These are phyloP conservation scores for Alethe diademata DNA, from an alignment of 2,113 vertebrate species.

Conservation along the genomic window DNA sequence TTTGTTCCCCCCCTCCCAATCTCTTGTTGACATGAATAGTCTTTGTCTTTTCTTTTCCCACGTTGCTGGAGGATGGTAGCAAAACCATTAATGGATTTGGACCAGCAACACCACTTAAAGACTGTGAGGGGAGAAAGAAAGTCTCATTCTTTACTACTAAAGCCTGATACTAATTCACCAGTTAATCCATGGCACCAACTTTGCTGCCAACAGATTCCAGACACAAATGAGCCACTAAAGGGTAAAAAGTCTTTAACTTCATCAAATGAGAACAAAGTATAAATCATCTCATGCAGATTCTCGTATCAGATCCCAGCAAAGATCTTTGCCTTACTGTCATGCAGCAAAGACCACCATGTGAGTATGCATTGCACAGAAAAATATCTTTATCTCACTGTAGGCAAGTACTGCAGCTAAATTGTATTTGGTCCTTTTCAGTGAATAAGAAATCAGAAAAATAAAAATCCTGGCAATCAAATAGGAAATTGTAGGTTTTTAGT, in stretches of 20 bases:
- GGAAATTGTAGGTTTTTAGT: not conserved
- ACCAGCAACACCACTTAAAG: not conserved
- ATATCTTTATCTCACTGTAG: not conserved
- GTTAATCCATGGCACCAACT: not conserved
- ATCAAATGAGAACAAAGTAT: not conserved
- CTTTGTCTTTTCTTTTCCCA: slow-evolving; percentile 56
- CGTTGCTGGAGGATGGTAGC: slow-evolving; percentile 29
- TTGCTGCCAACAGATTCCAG: not conserved
- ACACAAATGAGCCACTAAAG: not conserved
- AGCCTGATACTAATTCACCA: not conserved
- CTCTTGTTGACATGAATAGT: slow-evolving; percentile 47
- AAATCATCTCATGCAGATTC: not conserved
- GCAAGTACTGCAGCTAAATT: not conserved
- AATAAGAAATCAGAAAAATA: not conserved
- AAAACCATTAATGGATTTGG: slow-evolving; percentile 22
- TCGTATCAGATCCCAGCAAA: not conserved
- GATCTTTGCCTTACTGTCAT: not conserved
- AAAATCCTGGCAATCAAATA: not conserved
- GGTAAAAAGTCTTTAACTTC: not conserved
- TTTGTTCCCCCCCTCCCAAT: not conserved
- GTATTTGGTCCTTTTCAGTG: not conserved
- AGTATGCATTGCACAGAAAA: not conserved
- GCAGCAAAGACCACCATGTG: not conserved
- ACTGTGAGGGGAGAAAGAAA: not conserved
- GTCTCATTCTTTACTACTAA: not conserved